Conservation (phyloP, 2,888 invertebrate species). For the Cyclophora albipunctata region DNA sequence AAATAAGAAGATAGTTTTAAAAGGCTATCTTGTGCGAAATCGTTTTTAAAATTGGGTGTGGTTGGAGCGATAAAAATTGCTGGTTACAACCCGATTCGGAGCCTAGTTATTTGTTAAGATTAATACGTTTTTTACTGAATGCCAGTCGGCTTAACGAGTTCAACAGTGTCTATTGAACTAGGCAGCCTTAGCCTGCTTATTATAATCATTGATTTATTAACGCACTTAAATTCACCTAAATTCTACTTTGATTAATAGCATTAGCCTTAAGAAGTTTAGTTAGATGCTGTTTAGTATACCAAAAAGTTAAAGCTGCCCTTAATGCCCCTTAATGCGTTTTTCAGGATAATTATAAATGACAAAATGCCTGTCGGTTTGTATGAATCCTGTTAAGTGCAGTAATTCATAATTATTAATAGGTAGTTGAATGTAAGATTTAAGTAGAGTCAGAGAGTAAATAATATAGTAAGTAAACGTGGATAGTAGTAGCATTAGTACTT, state of each 20-base stretch:
- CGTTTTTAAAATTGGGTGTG: constrained; percentile 20
- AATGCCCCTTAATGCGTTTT: too few relatives aligned
- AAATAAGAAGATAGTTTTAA: constrained; percentile 29
- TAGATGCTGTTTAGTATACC: constrained; percentile 1
- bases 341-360: too few relatives aligned
- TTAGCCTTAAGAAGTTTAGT: constrained; percentile 5
- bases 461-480: too few relatives aligned
- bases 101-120: constrained; percentile 16
- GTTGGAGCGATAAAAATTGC: constrained; percentile 13
- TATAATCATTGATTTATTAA: constrained; percentile 13
- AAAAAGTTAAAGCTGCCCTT: too few relatives aligned
- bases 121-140: constrained; percentile 20
- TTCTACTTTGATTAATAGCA: background rate
- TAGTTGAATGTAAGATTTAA: too few relatives aligned
- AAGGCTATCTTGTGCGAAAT: constrained; percentile 26
- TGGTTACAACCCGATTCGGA: constrained; percentile 4
- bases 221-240: too few relatives aligned
- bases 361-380: too few relatives aligned
- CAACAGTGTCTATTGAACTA: constrained; percentile 12
- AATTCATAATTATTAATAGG: too few relatives aligned
- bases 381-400: too few relatives aligned
- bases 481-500: too few relatives aligned
- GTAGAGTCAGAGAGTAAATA: too few relatives aligned
- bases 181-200: constrained; percentile 9
- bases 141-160: constrained; percentile 5